Conservation (phyloP, 2,113 vertebrate genomes). For the Pleuronectes platessa region DNA sequence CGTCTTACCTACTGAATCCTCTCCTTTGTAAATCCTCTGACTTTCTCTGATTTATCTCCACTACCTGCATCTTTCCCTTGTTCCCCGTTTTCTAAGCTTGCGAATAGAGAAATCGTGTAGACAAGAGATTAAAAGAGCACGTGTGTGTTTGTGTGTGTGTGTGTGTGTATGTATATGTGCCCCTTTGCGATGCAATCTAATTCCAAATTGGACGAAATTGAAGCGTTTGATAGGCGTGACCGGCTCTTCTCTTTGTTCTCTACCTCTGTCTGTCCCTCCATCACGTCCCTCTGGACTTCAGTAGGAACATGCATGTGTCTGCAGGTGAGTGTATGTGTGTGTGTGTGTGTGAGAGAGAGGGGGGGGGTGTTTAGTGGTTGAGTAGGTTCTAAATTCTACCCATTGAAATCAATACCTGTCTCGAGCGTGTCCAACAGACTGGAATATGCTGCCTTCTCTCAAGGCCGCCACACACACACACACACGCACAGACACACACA, state of each 20-base stretch:
- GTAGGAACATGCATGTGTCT: slow-evolving; percentile 5
- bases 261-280: slow-evolving; percentile 6
- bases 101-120: too few species aligned
- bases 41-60: slow-evolving; percentile 1
- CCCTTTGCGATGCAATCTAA: too few species aligned
- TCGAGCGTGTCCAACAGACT: slow-evolving; percentile 70
- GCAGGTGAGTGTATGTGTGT: background rate
- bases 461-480: slow-evolving; percentile 53
- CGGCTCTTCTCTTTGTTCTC: slow-evolving; percentile 7
- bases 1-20: slow-evolving; percentile 26
- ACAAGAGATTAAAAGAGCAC: background rate
- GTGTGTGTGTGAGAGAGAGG: background rate
- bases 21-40: slow-evolving; percentile 18
- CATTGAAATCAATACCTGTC: slow-evolving; percentile 77
- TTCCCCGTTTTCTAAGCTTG: background rate
- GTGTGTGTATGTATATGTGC: background rate
- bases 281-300: slow-evolving; percentile 4
- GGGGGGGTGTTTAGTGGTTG: slow-evolving; percentile 38
- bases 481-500: slow-evolving; percentile 32
- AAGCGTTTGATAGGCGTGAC: background rate
- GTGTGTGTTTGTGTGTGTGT: background rate
- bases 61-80: background rate
- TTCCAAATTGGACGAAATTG: too few species aligned
- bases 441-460: slow-evolving; percentile 65
- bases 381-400: slow-evolving; percentile 72